These are phyloP conservation scores for Paratilapia polleni DNA, from an alignment of 2,113 vertebrate genomes.

Conservation along the genomic window DNA sequence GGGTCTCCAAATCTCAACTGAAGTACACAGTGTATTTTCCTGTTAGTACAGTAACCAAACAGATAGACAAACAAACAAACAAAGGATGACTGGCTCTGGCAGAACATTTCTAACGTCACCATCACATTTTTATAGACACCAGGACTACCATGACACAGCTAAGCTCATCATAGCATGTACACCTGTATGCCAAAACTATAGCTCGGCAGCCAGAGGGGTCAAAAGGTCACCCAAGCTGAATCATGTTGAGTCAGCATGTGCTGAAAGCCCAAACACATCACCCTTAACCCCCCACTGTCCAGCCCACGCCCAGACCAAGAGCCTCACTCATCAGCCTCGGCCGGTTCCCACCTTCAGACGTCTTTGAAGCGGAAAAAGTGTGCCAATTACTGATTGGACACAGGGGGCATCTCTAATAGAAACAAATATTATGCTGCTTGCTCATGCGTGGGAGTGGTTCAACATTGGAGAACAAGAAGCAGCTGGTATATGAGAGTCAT, in stretches of 20 bases:
- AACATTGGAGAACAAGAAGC: slow-evolving; percentile 62
- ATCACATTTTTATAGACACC: background rate
- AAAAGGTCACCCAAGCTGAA: slow-evolving; percentile 64
- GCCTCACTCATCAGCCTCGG: slow-evolving; percentile 70
- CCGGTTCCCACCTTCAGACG: slow-evolving; percentile 67
- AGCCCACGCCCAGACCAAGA: slow-evolving; percentile 64
- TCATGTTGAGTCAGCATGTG: slow-evolving; percentile 77
- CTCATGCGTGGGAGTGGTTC: slow-evolving; percentile 59
- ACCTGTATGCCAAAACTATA: slow-evolving; percentile 48
- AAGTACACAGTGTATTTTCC: slow-evolving; percentile 17
- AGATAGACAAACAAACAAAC: slow-evolving; percentile 29
- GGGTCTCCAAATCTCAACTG: slow-evolving; percentile 8
- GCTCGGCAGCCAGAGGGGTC: slow-evolving; percentile 57
- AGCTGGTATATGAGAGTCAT: slow-evolving; percentile 73
- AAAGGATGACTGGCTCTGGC: slow-evolving; percentile 3
- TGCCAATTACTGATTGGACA: slow-evolving; percentile 74
- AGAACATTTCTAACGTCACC: slow-evolving; percentile 19
- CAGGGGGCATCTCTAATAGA: slow-evolving; percentile 65
- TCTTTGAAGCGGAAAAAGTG: slow-evolving; percentile 74
- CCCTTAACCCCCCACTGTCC: slow-evolving; percentile 70
- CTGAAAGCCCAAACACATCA: slow-evolving; percentile 74
- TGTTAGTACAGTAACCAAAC: slow-evolving; percentile 27
- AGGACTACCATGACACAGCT: slow-evolving; percentile 22
- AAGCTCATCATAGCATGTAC: slow-evolving; percentile 6
- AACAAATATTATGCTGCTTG: slow-evolving; percentile 75